Evolutionary conservation across 2,797 vertebrate species (phyloP).

Genomic region (Ciconia nigra): DNA sequence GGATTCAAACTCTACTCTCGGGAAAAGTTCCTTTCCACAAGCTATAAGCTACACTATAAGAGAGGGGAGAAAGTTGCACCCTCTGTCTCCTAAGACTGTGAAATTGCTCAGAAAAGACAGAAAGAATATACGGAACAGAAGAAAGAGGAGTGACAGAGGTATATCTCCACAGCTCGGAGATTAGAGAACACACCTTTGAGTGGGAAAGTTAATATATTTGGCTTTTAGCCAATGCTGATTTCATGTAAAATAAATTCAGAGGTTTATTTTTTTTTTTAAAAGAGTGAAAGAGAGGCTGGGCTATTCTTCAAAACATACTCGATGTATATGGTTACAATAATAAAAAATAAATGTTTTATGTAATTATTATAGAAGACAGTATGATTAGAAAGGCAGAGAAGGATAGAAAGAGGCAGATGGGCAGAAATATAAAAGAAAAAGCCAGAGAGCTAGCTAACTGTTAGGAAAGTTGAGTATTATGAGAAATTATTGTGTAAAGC

Average conservation of each 20-base stretch:
- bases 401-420: background rate
- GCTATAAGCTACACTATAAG: background rate
- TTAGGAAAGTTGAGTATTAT: background rate
- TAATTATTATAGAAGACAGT: background rate
- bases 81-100: background rate
- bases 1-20: background rate
- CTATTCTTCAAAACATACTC: background rate
- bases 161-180: background rate
- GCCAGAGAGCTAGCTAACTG: background rate
- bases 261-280: background rate
- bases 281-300: background rate
- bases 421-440: slow-evolving; percentile 14
- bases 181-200: background rate
- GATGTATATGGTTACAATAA: background rate
- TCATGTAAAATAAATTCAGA: background rate
- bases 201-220: background rate
- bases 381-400: slow-evolving; percentile 1
- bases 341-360: slow-evolving; percentile 9
- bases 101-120: background rate
- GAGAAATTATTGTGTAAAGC: slow-evolving; percentile 24
- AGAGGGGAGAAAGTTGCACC: background rate
- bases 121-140: background rate
- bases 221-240: background rate
- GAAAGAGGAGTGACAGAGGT: background rate
- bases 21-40: background rate